These are phyloP conservation scores for Embidobia sp. DNA, from an alignment of 2,888 invertebrate genomes.

Conservation along the genomic window DNA sequence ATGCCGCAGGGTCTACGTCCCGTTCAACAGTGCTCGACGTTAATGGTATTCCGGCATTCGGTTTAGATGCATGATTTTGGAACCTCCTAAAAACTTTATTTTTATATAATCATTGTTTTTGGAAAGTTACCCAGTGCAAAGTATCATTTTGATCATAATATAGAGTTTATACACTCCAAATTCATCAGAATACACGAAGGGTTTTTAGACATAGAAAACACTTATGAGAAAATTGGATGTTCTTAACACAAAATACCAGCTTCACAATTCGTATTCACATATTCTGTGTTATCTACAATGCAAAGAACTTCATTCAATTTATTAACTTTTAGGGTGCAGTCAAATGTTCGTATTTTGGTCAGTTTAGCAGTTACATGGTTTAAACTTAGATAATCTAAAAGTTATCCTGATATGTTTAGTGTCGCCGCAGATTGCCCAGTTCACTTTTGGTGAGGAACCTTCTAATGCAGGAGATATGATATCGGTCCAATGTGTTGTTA, in stretches of 20 bases:
- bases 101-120: not conserved
- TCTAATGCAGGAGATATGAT: slow-evolving; percentile 90
- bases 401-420: too few relatives aligned
- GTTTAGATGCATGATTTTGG: slow-evolving; percentile 39
- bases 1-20: slow-evolving; percentile 81
- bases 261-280: too few relatives aligned
- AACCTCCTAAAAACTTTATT: slow-evolving; percentile 1
- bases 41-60: slow-evolving; percentile 79
- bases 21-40: slow-evolving; percentile 82
- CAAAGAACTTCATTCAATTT: too few relatives aligned
- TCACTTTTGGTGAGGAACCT: slow-evolving; percentile 87
- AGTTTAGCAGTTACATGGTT: too few relatives aligned
- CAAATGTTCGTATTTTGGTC: too few relatives aligned
- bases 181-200: too few relatives aligned
- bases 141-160: not conserved
- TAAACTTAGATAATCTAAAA: too few relatives aligned
- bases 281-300: too few relatives aligned
- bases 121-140: not conserved
- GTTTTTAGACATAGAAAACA: not conserved
- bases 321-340: too few relatives aligned
- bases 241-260: too few relatives aligned
- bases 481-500: slow-evolving; percentile 88
- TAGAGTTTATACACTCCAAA: not conserved
- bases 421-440: slow-evolving; percentile 87
- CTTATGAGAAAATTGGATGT: too few relatives aligned